A percentile compares a stretch with the other conserved stretches of the same genome.
Conservation (phyloP, 1,140 invertebrate species). For the Zaprionus davidi region DNA sequence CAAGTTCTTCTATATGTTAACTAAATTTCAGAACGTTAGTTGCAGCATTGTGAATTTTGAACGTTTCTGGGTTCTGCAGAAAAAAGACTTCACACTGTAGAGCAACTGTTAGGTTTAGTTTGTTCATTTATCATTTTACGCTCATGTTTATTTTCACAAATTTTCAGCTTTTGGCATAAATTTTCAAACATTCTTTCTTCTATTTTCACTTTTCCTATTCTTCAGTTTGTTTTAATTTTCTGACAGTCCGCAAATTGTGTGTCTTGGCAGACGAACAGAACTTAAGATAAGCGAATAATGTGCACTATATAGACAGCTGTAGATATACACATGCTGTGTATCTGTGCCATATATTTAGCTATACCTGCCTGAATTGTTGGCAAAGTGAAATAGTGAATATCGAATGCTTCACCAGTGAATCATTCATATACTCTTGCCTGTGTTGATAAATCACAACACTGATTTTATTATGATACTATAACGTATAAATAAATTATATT, state of each 20-base stretch:
- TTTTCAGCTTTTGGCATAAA: slow-evolving; percentile 11
- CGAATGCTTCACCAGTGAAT: slow-evolving; percentile 33
- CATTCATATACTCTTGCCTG: neutral
- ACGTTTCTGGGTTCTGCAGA: neutral
- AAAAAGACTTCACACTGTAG: neutral
- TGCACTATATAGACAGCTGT: slow-evolving; percentile 16
- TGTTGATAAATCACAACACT: slow-evolving; percentile 15
- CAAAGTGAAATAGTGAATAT: slow-evolving; percentile 21
- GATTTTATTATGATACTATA: slow-evolving; percentile 2
- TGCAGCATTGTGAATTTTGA: neutral
- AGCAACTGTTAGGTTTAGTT: slow-evolving; percentile 16
- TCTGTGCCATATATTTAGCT: slow-evolving; percentile 19
- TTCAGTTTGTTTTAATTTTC: slow-evolving; percentile 43
- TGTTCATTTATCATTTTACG: slow-evolving; percentile 17
- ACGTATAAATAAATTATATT: slow-evolving; percentile 5
- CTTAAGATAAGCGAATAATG: slow-evolving; percentile 43
- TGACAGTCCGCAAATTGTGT: slow-evolving; percentile 27
- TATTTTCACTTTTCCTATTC: slow-evolving; percentile 20
- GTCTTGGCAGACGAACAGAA: slow-evolving; percentile 28
- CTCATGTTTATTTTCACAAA: slow-evolving; percentile 35
- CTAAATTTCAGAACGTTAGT: neutral
- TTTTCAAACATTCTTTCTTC: slow-evolving; percentile 19
- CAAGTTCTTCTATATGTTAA: neutral
- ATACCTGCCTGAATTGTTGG: slow-evolving; percentile 24
- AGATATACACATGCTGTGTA: slow-evolving; percentile 13